Evolutionary conservation across 2,888 invertebrate genomes (phyloP).

Genomic region (Parthenolecanium corni): DNA sequence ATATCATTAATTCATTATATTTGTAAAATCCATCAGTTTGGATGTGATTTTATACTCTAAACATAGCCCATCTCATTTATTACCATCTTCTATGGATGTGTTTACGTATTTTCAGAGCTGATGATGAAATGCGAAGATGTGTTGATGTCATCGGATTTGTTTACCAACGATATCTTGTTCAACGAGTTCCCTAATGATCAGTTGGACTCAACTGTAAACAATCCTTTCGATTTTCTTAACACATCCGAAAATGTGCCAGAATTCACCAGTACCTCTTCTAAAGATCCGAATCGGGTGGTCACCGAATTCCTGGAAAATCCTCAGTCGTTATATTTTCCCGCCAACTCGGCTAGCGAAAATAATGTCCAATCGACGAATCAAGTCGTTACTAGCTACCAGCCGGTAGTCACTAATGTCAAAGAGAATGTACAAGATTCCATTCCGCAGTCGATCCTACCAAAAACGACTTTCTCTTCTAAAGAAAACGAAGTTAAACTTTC

Average conservation of each 20-base stretch:
- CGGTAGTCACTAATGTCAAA: background rate
- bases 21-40: background rate
- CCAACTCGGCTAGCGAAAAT: background rate
- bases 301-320: slow-evolving; percentile 16
- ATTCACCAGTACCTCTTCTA: background rate
- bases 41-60: background rate
- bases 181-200: slow-evolving; percentile 3
- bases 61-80: background rate
- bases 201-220: background rate
- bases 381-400: background rate
- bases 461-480: background rate
- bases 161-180: slow-evolving; percentile 10
- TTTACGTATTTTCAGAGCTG: background rate
- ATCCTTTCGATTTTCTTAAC: slow-evolving; percentile 16
- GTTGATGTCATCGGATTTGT: slow-evolving; percentile 22
- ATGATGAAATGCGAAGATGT: slow-evolving; percentile 26
- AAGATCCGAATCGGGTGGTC: background rate
- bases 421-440: background rate
- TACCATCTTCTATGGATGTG: background rate
- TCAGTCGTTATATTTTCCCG: background rate
- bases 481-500: slow-evolving; percentile 4
- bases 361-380: background rate
- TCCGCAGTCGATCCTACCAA: background rate
- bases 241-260: background rate
- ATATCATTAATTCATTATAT: background rate